Base-by-base conservation (phyloP, 1,140 invertebrate species). In the Liolophura sinensis region DNA sequence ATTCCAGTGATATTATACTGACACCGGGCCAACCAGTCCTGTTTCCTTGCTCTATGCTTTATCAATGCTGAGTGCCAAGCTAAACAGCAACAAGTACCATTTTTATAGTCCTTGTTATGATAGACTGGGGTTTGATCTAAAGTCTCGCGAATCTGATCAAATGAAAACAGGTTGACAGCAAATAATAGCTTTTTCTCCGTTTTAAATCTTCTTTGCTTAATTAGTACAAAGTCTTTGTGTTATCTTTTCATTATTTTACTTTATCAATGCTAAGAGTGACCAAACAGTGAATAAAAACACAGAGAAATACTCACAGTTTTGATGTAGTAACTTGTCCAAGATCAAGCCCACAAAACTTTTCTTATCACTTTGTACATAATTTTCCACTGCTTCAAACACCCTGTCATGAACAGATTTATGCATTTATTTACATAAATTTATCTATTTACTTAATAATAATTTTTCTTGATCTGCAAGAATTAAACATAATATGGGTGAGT, bases 341-440 rank as follows among this genome's bases (percentile, higher is more conserved):
- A 78, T 75, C 15, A 77, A 50, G 31, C 73, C 77, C 71, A 71
- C 51, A 62, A 77, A 75, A 27, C 67, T 67, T 14, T 40, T 16
- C 7, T 58, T 47, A 24, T 67, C 52, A 15, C n/a, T 15, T 18
- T 25, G 62, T 40, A n/a, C 46, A 51, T 57, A 48, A 56, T 55
- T n/a, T 40, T 15, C 46, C 18, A 47, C 7, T 24, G 16, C 51
- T 47, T 31, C 31, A 6, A 64, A 56, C 50, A 20, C 49, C 60
- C 22, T 61, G 40, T 14, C 48, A 61, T 48, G 46, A 20, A 60
- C 59, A 69, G 1, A 56, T 20, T 67, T 16, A 61, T 49, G 0
- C 61, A 51, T 57, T 22, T 16, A 59, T 11, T 24, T 22, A 20
- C 14, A 0, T 46, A 3, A 60, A 4, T 60, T 12, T 49, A 49